Percentiles rank a stretch among this genome's conserved stretches.
Evolutionary conservation across 1,140 invertebrate species (phyloP).

Genomic region (Phenacoccus solenopsis): DNA sequence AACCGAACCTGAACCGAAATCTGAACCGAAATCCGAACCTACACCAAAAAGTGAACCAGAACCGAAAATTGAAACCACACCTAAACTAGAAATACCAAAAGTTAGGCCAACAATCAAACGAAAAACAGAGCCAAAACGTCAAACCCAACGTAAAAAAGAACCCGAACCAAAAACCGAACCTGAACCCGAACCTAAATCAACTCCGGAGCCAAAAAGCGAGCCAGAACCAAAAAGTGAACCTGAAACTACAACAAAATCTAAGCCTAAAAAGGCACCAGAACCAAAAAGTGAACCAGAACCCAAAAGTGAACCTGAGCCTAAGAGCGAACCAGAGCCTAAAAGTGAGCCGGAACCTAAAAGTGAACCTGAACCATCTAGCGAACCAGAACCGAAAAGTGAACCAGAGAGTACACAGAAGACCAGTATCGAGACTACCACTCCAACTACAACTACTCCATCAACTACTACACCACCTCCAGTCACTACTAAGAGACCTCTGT

Average conservation of each 20-base stretch:
- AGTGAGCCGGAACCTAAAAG: conserved; percentile 22
- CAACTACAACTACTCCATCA: neutral
- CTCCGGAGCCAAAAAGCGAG: conserved; percentile 30
- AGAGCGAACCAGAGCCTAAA: conserved; percentile 26
- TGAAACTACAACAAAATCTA: conserved; percentile 34
- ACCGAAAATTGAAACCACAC: conserved; percentile 37
- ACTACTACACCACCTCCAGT: conserved; percentile 10
- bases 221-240: conserved; percentile 33
- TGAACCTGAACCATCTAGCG: conserved; percentile 19
- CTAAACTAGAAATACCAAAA: conserved; percentile 37
- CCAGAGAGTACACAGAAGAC: conserved; percentile 16
- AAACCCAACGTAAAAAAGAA: conserved; percentile 34
- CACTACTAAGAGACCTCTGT: conserved; percentile 28
- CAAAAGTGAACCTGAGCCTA: conserved; percentile 24
- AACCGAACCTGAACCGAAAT: conserved; percentile 32
- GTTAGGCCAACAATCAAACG: conserved; percentile 33
- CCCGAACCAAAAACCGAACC: conserved; percentile 36
- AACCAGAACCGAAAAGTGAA: conserved; percentile 26
- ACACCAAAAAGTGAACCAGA: conserved; percentile 36
- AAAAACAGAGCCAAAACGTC: conserved; percentile 34
- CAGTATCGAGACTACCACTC: neutral
- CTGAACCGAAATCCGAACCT: conserved; percentile 29
- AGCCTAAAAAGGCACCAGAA: conserved; percentile 30
- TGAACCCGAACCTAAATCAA: conserved; percentile 32
- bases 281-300: conserved; percentile 32